Base-by-base conservation (phyloP, 92 coral and sea anemone genomes). In the Galaxea fascicularis region DNA sequence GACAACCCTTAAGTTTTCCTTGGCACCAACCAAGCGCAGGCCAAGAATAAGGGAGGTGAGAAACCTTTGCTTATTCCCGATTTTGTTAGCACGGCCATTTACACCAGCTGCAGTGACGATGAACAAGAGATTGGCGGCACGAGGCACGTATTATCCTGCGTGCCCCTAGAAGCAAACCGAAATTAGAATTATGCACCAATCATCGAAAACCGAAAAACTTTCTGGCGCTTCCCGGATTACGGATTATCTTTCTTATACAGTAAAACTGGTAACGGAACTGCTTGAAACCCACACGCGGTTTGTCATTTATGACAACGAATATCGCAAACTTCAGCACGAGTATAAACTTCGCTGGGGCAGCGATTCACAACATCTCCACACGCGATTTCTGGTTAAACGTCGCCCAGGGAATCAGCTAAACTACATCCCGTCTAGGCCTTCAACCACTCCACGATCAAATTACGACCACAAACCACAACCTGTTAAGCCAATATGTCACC, bases 301-400 rank as follows among this genome's bases (percentile, higher is more conserved):
- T 29, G 45, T 74, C 72, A 26, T 45, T 1, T 83, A 83, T 12
- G 51, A 53, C 45, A 72, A 85, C 58, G 74, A 85, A 31, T 78
- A 78, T 56, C 74, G 80, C 21, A 86, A 78, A 64, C 64, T 78
- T 63, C 79, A 86, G 84, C 72, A 70, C 27, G 62, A 78, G 73
- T 68, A 86, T 18, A 39, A 65, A 20, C 78, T 86, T 71, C 71
- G 79, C 64, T 85, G 89, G 89, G 89, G 84, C 65, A 65, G 89
- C 64, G 71, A 85, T 68, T 76, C 71, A 9, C 83, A 85, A 46
- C 77, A 85, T 80, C 75, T 85, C 12, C 78, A 52, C 27, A 73
- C 25, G 15, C 31, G 76, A 1, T 80, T 80, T 52, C 76, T 66
- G 29, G 16, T 73, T 30, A 81, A 81, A 69, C 68, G 71, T 24